Base-by-base conservation (phyloP, 2,113 vertebrate genomes). In the Corythornis cristatus region DNA sequence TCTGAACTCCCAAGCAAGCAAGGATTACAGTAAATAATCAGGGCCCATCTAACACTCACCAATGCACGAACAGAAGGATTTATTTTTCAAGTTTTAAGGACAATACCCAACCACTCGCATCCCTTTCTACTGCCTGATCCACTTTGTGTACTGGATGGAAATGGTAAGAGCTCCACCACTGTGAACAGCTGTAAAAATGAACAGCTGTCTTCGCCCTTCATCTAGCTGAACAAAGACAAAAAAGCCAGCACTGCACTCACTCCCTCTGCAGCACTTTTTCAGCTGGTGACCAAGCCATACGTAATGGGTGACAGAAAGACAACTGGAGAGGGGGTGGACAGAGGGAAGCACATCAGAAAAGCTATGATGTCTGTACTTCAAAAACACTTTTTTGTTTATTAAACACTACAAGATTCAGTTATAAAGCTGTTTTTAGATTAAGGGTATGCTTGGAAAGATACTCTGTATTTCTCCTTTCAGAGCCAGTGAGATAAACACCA, bases 21-120 rank as follows among this genome's bases (percentile, higher is more conserved):
- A 25, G 18, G 72, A 62, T 15, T 42, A 62, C 31, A 60, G 13
- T 40, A 89, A 50, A 65, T 33, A 73, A 78, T 58, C 6, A n/a
- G 0, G 4, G 58, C 21, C 66, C 42, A 64, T n/a, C 2, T 4
- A 82, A 70, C 35, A 45, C 48, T 78, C 61, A 37, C 6, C 51
- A 60, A 48, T 1, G 0, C 15, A 29, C 54, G n/a, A 46, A 70
- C 6, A 35, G 57, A 35, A 64, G 17, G 37, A 31, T 53, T 86
- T 60, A 6, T 65, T 71, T 70, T 58, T 35, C 33, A 29, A 31
- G 28, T 74, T 80, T 45, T 64, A 83, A 91, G 72, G 25, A 77
- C 61, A 53, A 5, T 11, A 68, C n/a, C 58, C 4, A 15, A 61
- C 28, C 4, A 4, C 53, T 77, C 0, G 0, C 37, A 67, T 26